Evolutionary conservation across 2,797 vertebrate species (phyloP), one percentile per base, ranked within the genome.

Genomic region (Sciurus carolinensis): DNA sequence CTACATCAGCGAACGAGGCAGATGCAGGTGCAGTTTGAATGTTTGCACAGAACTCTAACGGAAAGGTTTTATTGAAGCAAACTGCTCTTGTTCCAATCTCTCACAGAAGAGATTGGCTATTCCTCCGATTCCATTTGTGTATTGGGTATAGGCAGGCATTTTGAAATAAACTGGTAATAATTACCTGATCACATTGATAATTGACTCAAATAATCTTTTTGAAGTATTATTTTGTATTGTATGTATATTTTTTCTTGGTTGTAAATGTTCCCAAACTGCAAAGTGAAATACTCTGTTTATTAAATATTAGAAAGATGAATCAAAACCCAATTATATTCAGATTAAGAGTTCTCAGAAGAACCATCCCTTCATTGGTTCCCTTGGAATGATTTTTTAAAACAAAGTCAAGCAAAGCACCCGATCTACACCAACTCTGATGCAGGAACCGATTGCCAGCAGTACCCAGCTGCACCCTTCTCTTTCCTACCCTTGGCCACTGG

Each of bases 281-380:
- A 36, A 89, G 24, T 72, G 20, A 93, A 92, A 94, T 89, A 18
- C 1, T 85, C 84, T 79, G 7, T 69, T 87, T 83, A 39, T 82
- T 84, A 90, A 87, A 79, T 9, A 64, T 28, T 42, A 66, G 89
- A 77, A 96, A 93, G 64, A 95, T 26, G 11, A 90, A 86, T 69
- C 24, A 26, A 95, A 44, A 59, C 9, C 17, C 69, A 75, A 89
- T 76, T 83, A 54, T 67, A 62, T 26, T 80, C 33, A 82, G 36
- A 72, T 72, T 30, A 15, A 39, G 17, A 84, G 8, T 64, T 59
- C 90, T 92, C 50, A 47, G 77, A 95, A 87, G 47, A 67, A 26
- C 50, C 81, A 15, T 17, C 6, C 1, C 71, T 91, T 92, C 28
- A 54, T 22, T 66, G 33, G 26, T 54, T 36, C 26, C 13, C 39